Evolutionary conservation across 1,140 invertebrate genomes (phyloP), one percentile per base, ranked within the genome.

Genomic region (Temnothorax longispinosus): DNA sequence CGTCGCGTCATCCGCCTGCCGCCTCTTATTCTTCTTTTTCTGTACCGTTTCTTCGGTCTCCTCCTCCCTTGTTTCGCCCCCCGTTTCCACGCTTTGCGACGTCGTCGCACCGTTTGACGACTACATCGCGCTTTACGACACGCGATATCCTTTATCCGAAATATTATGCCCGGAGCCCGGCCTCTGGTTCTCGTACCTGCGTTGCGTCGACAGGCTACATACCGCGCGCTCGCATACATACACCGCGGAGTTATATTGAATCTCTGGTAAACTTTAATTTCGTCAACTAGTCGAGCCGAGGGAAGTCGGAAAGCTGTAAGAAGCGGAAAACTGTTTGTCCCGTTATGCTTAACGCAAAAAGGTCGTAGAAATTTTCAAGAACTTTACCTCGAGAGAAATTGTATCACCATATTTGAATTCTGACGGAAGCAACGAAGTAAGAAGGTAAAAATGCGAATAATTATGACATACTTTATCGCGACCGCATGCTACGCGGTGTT

Each of bases 81-180:
- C n/a, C 76, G 67, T 88, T 38, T 18, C n/a, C 47, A 27, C 52
- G 69, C 86, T 78, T 67, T 64, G 76, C 85, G 35, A 44, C 74
- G 62, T 64, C 58, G 4, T 58, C 71, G 21, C 27, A 47, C 54
- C 74, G 81, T 90, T 90, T 90, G 82, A 91, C 56, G 90, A 82
- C 80, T 88, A 69, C 84, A 80, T 69, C 78, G 56, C 52, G 90
- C 92, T 94, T 94, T 94, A 93, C 93, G 93, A 94, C 85, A 94
- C 89, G 88, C 87, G 92, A 94, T 94, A 94, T 93, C 89, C 92
- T 92, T 93, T 89, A 92, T 91, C 84, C 90, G 88, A 93, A 93
- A 94, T 93, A 93, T 93, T 90, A 92, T 91, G 85, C 88, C 85
- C 85, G 88, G 75, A 87, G 3, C 82, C 69, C 54, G 50, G 81